phyloP scores from a whole-genome alignment of 2,797 vertebrate genomes.

The Sebastes iracundus region DNA sequence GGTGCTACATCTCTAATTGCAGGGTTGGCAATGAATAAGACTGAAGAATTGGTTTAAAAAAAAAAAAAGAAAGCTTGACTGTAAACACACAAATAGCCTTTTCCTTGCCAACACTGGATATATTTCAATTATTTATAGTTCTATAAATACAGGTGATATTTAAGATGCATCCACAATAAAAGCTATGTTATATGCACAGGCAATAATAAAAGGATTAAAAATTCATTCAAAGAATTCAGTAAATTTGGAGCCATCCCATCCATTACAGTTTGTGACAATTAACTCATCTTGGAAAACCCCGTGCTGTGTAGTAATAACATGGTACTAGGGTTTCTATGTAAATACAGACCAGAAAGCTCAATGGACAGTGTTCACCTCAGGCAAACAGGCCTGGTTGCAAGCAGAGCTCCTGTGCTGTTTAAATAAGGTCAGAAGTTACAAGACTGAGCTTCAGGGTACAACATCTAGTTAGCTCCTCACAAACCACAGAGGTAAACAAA shows the following conservation, averaged over 20 bases:
- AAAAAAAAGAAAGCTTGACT: not conserved
- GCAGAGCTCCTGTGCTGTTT: constrained; percentile 34
- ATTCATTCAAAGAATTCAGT: not conserved
- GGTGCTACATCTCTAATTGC: constrained; percentile 19
- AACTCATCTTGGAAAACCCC: constrained; percentile 1
- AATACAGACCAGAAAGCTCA: constrained; percentile 21
- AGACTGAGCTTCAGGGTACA: constrained; percentile 54
- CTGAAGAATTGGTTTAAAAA: not conserved
- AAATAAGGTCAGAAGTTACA: constrained; percentile 64
- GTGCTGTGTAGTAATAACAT: not conserved
- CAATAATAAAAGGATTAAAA: not conserved
- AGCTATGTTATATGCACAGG: too few species aligned
- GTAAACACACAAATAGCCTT: not conserved
- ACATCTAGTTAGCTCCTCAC: constrained; percentile 42
- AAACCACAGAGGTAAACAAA: constrained; percentile 64
- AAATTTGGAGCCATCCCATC: not conserved
- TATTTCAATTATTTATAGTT: not conserved
- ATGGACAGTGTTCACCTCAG: constrained; percentile 27
- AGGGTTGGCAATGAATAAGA: constrained; percentile 10
- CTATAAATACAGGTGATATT: not conserved
- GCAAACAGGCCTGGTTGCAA: constrained; percentile 35
- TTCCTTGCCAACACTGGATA: not conserved
- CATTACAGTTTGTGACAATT: not conserved
- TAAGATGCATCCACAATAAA: not conserved
- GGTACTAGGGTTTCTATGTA: not conserved